Percentiles rank a stretch among this genome's conserved stretches.
These are phyloP conservation scores for Dendrolimus houi DNA, from an alignment of 2,888 invertebrate species.

Conservation along the genomic window DNA sequence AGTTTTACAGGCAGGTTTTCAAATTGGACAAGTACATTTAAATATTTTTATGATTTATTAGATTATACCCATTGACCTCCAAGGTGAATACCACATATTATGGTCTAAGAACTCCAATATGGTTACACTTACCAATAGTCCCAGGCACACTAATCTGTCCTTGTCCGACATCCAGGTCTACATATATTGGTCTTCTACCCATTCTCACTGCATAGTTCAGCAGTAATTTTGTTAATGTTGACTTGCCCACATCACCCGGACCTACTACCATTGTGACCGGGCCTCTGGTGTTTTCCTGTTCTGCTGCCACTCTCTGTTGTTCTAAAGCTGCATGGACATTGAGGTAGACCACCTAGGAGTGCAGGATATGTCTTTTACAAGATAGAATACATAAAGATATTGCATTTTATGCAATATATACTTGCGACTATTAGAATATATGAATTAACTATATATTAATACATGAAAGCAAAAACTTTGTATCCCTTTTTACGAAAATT, in stretches of 20 bases:
- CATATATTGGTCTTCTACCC: conserved; percentile 91
- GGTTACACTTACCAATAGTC: conserved; percentile 80
- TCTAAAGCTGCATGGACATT: conserved; percentile 98
- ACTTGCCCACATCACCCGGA: conserved; percentile 97
- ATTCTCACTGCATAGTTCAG: conserved; percentile 96
- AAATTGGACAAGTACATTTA: no score
- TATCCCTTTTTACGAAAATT: no score
- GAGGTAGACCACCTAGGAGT: conserved; percentile 84
- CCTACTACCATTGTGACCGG: conserved; percentile 95
- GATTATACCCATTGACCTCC: no score
- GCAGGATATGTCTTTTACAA: neutral
- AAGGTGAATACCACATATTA: no score
- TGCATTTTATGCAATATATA: no score
- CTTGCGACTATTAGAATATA: no score
- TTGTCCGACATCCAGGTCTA: conserved; percentile 97
- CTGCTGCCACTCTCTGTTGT: conserved; percentile 89
- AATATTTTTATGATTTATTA: no score
- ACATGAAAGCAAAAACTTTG: no score
- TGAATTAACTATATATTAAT: no score
- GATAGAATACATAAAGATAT: no score
- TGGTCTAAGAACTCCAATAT: no score
- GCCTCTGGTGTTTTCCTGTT: conserved; percentile 83
- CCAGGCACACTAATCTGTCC: conserved; percentile 95
- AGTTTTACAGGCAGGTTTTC: no score
- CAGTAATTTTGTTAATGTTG: conserved; percentile 90